phyloP scores from a whole-genome alignment of 1,140 invertebrate species.

The Pygmarrhopalites habei region DNA sequence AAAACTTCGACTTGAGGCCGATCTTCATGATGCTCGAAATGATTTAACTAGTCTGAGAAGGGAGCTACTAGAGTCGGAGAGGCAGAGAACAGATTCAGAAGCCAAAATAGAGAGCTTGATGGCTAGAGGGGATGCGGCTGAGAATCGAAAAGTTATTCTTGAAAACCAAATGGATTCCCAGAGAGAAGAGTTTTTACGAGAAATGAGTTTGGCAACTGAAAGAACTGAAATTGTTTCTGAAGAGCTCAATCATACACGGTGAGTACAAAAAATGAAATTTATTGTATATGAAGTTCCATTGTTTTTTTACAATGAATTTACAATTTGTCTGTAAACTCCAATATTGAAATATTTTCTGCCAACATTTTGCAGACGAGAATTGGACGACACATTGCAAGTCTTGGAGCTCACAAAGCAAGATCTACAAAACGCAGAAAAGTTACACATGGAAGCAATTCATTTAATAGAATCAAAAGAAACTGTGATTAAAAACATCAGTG shows the following conservation, averaged over 20 bases:
- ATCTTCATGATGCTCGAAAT: conserved; percentile 31
- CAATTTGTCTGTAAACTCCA: too few relatives aligned
- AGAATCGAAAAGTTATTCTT: conserved; percentile 39
- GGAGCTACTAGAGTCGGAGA: conserved; percentile 52
- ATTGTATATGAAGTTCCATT: too few relatives aligned
- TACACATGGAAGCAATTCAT: conserved; percentile 38
- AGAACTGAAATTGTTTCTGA: conserved; percentile 31
- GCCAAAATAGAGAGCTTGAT: conserved; percentile 32
- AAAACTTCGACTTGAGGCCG: conserved; percentile 25
- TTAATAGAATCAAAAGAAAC: conserved; percentile 33
- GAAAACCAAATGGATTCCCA: conserved; percentile 66
- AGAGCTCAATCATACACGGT: conserved; percentile 33
- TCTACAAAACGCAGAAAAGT: conserved; percentile 29
- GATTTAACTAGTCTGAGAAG: conserved; percentile 32
- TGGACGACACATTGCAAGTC: conserved; percentile 30
- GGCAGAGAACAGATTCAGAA: conserved; percentile 46
- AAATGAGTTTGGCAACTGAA: conserved; percentile 33
- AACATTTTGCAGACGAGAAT: conserved; percentile 29
- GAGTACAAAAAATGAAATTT: not conserved
- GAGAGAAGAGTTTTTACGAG: conserved; percentile 43
- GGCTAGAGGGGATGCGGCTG: conserved; percentile 25
- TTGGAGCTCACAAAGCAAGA: conserved; percentile 36
- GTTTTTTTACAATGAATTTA: too few relatives aligned
- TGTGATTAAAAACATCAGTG: conserved; percentile 25
- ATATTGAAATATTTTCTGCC: too few relatives aligned